A percentile compares a stretch with the other conserved stretches of the same genome.
These are phyloP conservation scores for Orchesella cincta DNA, from an alignment of 1,140 invertebrate species.

Conservation along the genomic window DNA sequence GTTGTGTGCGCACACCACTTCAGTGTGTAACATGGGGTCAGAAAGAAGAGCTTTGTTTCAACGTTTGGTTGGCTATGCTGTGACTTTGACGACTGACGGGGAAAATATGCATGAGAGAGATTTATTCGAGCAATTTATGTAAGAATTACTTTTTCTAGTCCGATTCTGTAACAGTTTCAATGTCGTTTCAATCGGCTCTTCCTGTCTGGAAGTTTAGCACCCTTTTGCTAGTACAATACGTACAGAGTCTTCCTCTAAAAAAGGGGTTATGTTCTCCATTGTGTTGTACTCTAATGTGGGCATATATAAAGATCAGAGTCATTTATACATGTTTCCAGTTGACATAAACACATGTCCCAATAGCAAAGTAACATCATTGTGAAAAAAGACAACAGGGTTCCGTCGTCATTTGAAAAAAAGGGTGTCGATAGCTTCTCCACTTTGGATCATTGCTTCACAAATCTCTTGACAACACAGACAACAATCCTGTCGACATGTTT, in stretches of 20 bases:
- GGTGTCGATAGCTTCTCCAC: conserved; percentile 3
- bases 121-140: conserved; percentile 4
- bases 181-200: conserved; percentile 51
- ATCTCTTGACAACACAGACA: background rate
- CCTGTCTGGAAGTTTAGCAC: conserved; percentile 44
- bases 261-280: too few relatives aligned
- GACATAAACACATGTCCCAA: conserved; percentile 5
- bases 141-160: background rate
- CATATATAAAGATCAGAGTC: too few relatives aligned
- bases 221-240: background rate
- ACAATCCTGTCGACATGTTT: conserved; percentile 1
- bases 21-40: too few relatives aligned
- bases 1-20: too few relatives aligned
- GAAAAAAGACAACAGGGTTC: background rate
- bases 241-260: background rate
- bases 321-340: background rate
- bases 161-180: conserved; percentile 48
- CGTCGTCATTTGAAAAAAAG: too few relatives aligned
- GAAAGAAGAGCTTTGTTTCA: too few relatives aligned
- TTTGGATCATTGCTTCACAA: background rate
- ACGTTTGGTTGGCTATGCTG: too few relatives aligned
- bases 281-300: too few relatives aligned
- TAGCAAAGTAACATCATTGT: background rate
- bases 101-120: background rate
- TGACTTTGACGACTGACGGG: conserved; percentile 7